phyloP scores from a whole-genome alignment of 1,140 invertebrate species.

The Zophobas atratus region DNA sequence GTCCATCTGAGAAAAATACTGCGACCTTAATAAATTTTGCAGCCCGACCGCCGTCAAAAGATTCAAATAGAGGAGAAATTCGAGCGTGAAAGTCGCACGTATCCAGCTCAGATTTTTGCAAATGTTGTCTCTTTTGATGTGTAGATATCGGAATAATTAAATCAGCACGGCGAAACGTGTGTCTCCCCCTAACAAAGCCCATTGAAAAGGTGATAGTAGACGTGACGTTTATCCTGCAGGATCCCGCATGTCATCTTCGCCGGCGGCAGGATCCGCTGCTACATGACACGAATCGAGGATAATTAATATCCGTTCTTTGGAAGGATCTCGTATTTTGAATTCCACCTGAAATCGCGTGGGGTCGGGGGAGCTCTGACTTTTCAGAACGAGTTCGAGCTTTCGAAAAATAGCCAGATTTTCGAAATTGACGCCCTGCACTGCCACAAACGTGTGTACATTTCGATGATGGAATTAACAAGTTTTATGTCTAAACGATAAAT shows the following conservation, averaged over 20 bases:
- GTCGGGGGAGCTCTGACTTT: too few relatives aligned
- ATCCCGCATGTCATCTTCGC: slow-evolving; percentile 16
- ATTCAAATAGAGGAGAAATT: slow-evolving; percentile 10
- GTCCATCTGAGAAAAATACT: not conserved
- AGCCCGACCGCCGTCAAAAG: not conserved
- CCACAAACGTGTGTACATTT: not conserved
- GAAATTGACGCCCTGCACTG: not conserved
- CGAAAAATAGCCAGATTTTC: not conserved
- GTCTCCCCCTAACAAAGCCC: slow-evolving; percentile 12
- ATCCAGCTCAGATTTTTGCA: slow-evolving; percentile 1
- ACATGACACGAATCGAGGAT: slow-evolving; percentile 14
- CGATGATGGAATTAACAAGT: slow-evolving; percentile 5
- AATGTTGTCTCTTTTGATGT: not conserved
- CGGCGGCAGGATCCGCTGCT: not conserved
- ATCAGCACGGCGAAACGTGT: not conserved
- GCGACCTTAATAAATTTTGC: slow-evolving; percentile 4
- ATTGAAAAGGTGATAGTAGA: slow-evolving; percentile 24
- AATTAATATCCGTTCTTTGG: slow-evolving; percentile 29
- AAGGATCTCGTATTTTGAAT: not conserved
- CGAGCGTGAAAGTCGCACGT: not conserved
- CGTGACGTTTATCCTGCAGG: slow-evolving; percentile 24
- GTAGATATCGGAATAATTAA: slow-evolving; percentile 2
- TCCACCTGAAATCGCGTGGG: too few relatives aligned
- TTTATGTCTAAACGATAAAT: slow-evolving; percentile 17
- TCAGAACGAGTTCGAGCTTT: not conserved